Conservation (phyloP, 2,888 invertebrate genomes). For the Megastigmus dorsalis region DNA sequence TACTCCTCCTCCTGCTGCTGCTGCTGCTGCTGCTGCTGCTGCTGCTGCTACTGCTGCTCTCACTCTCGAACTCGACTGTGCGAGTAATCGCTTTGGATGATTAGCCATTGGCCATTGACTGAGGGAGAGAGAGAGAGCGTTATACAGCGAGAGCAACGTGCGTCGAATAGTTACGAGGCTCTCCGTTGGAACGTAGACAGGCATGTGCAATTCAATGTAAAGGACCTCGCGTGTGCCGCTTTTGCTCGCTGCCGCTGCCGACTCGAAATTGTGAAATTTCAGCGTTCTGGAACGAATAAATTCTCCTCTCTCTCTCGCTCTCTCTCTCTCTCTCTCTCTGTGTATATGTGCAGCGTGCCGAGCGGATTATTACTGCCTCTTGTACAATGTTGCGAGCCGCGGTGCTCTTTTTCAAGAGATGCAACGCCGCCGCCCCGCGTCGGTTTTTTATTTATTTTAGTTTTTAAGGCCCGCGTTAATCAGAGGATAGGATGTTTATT, state of each 20-base stretch:
- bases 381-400: no score
- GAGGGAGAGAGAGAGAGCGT: constrained; percentile 20
- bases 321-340: no score
- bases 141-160: constrained; percentile 35
- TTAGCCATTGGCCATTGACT: constrained; percentile 54
- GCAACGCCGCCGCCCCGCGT: no score
- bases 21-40: not conserved
- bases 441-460: no score
- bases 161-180: constrained; percentile 47
- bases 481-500: no score
- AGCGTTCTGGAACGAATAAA: constrained; percentile 47
- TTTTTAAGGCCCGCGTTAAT: no score
- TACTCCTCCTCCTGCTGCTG: constrained; percentile 4
- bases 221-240: constrained; percentile 11
- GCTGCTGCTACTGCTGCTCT: no score
- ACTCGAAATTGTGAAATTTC: constrained; percentile 37
- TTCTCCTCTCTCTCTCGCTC: no score
- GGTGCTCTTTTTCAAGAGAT: no score
- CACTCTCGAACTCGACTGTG: constrained; percentile 49
- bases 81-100: constrained; percentile 56
- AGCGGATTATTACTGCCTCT: no score
- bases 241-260: not conserved
- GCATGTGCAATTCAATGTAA: constrained; percentile 53
- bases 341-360: no score
- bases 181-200: constrained; percentile 37